phyloP scores from a whole-genome alignment of 2,888 invertebrate species.

The Esperia sulphurella region DNA sequence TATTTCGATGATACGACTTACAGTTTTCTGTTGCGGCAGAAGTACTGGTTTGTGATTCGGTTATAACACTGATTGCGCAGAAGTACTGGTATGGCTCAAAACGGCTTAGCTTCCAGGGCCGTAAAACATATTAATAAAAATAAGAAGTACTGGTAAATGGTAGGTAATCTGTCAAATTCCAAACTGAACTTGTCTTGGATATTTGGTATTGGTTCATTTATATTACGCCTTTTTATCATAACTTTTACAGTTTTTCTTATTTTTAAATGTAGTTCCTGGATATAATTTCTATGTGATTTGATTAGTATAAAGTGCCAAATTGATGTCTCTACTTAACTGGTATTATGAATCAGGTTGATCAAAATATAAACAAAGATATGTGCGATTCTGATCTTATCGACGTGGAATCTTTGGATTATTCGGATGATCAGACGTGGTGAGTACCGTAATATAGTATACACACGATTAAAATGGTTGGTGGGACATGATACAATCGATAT shows the following conservation, averaged over 20 bases:
- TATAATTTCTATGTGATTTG: conserved; percentile 62
- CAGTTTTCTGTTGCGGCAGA: no score
- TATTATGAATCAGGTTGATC: conserved; percentile 72
- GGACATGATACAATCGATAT: conserved; percentile 13
- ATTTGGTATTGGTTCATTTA: conserved; percentile 60
- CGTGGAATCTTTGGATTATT: conserved; percentile 76
- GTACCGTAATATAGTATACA: conserved; percentile 24
- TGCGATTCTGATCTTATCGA: conserved; percentile 77
- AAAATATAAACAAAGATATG: conserved; percentile 79
- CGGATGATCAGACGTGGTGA: conserved; percentile 81
- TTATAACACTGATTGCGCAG: no score
- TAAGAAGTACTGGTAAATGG: background rate
- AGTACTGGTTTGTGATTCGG: no score
- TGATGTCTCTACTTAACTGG: conserved; percentile 60
- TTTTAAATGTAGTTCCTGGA: conserved; percentile 58
- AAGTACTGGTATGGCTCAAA: no score
- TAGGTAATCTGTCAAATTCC: conserved; percentile 59
- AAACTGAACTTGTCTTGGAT: conserved; percentile 64
- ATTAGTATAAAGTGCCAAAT: conserved; percentile 72
- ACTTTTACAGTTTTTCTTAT: conserved; percentile 56
- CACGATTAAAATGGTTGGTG: conserved; percentile 3
- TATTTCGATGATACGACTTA: no score
- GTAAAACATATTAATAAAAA: background rate
- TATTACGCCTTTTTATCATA: conserved; percentile 53
- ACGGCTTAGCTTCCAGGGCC: no score